Base-by-base conservation (phyloP, 2,797 vertebrate genomes). In the Hemibagrus guttatus region DNA sequence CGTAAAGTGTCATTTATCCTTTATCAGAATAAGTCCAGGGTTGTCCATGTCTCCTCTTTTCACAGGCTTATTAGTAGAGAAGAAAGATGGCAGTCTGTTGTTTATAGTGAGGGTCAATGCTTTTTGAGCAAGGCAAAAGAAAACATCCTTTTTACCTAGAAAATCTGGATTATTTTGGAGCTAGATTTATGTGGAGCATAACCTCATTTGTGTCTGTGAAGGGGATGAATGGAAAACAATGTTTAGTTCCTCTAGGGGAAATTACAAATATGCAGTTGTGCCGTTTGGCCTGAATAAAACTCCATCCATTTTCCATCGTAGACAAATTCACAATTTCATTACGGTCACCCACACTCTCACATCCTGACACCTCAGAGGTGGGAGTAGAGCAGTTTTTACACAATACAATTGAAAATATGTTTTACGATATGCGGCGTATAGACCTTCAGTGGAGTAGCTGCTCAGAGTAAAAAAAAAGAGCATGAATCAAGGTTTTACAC, bases 271-370 rank as follows among this genome's bases (percentile, higher is more conserved):
- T 81, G 59, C 39, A 5, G 59, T 81, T 28, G 42, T 59, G 21
- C 12, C 35, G 16, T 80, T 61, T 42, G 35, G 35, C 79, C 58
- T 46, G 39, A 61, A 63, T 81, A 63, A 81, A 3, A 1, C 59
- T 63, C 35, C 35, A 46, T 81, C 23, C 14, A 3, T 63, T 63
- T 80, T 63, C 78, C n/a, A 63, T 46, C 26, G 23, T 16, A 4
- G 35, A 81, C 58, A 63, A n/a, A 81, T 81, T 81, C 58, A 61
- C 59, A 46, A 42, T n/a, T 81, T 61, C 79, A 81, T 81, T 81
- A 63, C 0, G 3, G 6, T 26, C 58, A 17, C 58, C 2, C 23
- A 63, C 35, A 42, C 0, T 63, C 35, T 42, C 23, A 17, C 7
- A 63, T 46, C 39, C 35, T 16, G 35, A 63, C 78, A 81, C 26